Evolutionary conservation across 2,888 invertebrate genomes (phyloP).

Genomic region (Clepsis dumicolana): DNA sequence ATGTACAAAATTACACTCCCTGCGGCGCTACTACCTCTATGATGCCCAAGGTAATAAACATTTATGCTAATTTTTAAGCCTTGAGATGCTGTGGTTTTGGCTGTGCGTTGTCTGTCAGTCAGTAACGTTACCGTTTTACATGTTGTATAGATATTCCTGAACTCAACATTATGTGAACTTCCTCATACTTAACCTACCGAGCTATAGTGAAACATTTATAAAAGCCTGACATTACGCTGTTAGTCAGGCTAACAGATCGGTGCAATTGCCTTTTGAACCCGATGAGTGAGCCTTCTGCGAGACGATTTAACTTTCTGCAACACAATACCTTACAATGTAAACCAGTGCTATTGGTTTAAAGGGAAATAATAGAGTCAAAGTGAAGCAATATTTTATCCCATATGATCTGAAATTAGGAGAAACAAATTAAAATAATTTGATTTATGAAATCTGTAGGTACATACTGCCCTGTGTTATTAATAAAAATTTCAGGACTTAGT

Average conservation of each 20-base stretch:
- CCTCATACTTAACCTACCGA: not conserved
- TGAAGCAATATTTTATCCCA: not conserved
- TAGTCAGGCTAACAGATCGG: conserved; percentile 65
- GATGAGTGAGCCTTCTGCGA: conserved; percentile 81
- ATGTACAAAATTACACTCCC: no score
- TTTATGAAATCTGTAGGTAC: no score
- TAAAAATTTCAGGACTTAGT: no score
- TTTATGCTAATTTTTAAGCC: no score
- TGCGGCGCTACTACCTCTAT: no score
- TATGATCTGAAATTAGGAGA: not conserved
- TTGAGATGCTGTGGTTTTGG: no score
- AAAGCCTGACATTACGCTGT: conserved; percentile 62
- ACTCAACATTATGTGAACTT: not conserved
- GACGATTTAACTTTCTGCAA: conserved; percentile 41
- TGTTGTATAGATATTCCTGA: not conserved
- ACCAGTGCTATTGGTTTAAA: not conserved
- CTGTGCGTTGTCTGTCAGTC: no score
- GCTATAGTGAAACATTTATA: not conserved
- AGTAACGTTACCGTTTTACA: no score
- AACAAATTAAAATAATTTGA: not conserved
- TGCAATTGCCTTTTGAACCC: conserved; percentile 80
- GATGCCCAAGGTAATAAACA: no score
- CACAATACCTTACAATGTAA: not conserved
- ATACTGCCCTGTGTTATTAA: no score
- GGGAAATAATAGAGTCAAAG: not conserved